Evolutionary conservation across 2,797 vertebrate species (phyloP), one percentile per base, ranked within the genome.

Genomic region (Acanthornis magna): DNA sequence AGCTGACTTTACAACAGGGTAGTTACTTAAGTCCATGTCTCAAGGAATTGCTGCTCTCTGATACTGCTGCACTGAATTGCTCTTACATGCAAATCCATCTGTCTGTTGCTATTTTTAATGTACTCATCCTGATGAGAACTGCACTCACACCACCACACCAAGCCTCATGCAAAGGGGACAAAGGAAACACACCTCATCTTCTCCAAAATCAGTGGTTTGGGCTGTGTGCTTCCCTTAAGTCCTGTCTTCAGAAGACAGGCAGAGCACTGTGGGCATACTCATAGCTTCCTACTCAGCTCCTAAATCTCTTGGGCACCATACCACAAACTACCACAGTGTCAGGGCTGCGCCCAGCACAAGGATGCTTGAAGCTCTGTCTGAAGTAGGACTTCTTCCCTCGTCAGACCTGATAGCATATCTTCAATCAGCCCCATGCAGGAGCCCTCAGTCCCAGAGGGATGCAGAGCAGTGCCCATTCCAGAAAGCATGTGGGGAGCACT

Each of bases 61-160:
- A 67, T 76, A 27, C 51, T 51, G 36, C 55, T 67, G 60, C 36
- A 66, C 63, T 48, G 65, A 73, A 67, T 42, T 8, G 0, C 18
- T 89, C 87, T 77, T 75, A 17, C 75, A 88, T 95, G 78, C 27
- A 82, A 85, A 83, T 63, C 53, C 22, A 5, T 20, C 27, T 72
- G 5, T 42, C n/a, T 3, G 1, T 14, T 73, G 29, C 30, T 71
- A 23, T 63, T 90, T 83, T 71, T 80, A 48, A 40, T 17, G 23
- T 16, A 15, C 10, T 43, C 2, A 0, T 29, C 60, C 45, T 66
- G 60, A 32, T 48, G 11, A 78, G 15, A 73, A 10, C 38, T n/a
- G 20, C 57, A 40, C 13, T 30, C 51, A 29, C 13, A 47, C 17
- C 10, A 3, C 27, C 50, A 62, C 26, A 36, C 4, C 0, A 0